Evolutionary conservation across 2,113 vertebrate genomes (phyloP), one percentile per base, ranked within the genome.

Genomic region (Tragelaphus buxtoni): DNA sequence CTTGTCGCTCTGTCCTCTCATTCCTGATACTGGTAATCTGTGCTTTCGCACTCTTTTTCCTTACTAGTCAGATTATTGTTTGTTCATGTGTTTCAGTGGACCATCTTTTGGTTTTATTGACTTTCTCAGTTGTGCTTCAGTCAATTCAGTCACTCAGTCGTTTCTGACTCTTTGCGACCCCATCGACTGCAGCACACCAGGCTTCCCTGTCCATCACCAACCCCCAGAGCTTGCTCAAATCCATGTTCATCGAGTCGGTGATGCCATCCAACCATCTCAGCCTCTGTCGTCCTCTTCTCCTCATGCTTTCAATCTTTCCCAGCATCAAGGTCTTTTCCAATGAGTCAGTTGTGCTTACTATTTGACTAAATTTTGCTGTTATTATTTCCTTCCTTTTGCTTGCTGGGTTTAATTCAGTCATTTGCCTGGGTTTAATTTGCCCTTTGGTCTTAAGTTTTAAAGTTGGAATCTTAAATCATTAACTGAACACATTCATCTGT

Each of bases 211-310:
- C 65, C 65, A 72, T 39, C n/a, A 72, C 65, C 18, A 12, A 3
- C 9, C 6, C 35, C 18, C 35, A 72, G 20, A 39, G n/a, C 35
- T 72, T 72, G 35, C 65, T 72, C 35, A 72, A 72, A 72, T 22
- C 20, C 35, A 24, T 6, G 5, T 24, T 35, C 65, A 22, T 39
- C 0, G 2, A 39, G 35, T 39, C 0, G 1, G 20, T 72, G 35
- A 39, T 0, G 65, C 65, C 35, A 39, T 72, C 35, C 65, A 72
- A 3, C 65, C 35, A 72, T 39, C n/a, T 72, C 9, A 69, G 35
- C n/a, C 65, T 39, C 35, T 39, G 35, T 69, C 2, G 0, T 72
- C n/a, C 2, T 39, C 35, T 72, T 72, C 20, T 69, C 17, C 17
- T 69, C 35, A 35, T 39, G 20, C 35, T 35, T 69, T 39, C 63